A percentile compares a stretch with the other conserved stretches of the same genome.
Evolutionary conservation across 2,113 vertebrate genomes (phyloP).

Genomic region (Eclectus roratus): DNA sequence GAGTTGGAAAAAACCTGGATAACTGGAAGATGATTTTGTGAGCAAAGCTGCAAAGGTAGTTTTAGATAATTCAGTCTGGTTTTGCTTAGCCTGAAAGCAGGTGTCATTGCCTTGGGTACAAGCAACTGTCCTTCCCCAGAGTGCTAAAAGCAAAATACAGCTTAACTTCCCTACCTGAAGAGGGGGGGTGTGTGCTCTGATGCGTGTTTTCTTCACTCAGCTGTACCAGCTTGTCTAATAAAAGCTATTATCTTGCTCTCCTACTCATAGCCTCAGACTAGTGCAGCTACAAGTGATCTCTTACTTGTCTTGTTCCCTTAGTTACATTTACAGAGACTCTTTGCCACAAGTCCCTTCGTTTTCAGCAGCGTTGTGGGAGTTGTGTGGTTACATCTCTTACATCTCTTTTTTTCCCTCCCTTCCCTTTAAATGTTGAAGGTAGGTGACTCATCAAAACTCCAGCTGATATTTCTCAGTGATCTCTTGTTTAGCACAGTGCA

Average conservation of each 20-base stretch:
- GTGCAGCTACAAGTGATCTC: constrained; percentile 24
- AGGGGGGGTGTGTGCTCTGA: background rate
- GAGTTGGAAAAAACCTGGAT: background rate
- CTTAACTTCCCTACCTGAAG: background rate
- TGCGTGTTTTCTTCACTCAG: background rate
- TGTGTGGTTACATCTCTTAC: constrained; percentile 59
- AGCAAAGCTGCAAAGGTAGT: background rate
- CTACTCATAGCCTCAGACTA: constrained; percentile 46
- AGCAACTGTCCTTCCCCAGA: background rate
- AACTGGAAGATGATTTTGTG: background rate
- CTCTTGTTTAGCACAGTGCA: constrained; percentile 46
- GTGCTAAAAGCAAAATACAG: background rate
- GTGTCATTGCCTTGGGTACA: background rate
- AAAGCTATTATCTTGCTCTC: constrained; percentile 34
- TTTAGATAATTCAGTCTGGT: constrained; percentile 1
- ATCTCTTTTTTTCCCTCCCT: background rate
- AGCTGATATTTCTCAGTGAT: constrained; percentile 57
- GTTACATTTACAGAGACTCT: constrained; percentile 40
- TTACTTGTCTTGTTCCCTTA: constrained; percentile 53
- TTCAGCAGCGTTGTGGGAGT: constrained; percentile 50
- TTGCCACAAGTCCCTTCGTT: constrained; percentile 42
- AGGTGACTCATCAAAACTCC: constrained; percentile 58
- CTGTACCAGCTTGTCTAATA: constrained; percentile 39
- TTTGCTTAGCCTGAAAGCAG: background rate
- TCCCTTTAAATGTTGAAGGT: constrained; percentile 49